Conservation (phyloP, 2,113 vertebrate genomes). For the Tonatia bakeri region DNA sequence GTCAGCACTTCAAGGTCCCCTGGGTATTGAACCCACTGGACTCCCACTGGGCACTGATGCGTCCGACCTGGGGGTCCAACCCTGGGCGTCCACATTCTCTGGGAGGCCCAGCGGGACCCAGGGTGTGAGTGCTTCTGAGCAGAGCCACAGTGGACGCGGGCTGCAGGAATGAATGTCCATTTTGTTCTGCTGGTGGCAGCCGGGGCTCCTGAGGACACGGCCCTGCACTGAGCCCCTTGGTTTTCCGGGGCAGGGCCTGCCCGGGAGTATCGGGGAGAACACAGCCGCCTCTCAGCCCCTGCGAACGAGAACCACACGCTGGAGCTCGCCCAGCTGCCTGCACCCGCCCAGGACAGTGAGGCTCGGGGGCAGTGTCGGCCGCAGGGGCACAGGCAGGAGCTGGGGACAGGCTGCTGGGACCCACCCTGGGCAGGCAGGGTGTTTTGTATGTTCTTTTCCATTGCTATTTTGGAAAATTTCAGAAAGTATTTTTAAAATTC, state of each 20-base stretch:
- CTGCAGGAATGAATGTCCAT: constrained; percentile 45
- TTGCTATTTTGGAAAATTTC: neutral
- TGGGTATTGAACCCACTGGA: neutral
- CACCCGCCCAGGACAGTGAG: neutral
- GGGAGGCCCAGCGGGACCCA: neutral
- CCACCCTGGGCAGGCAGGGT: neutral
- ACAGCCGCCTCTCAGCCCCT: constrained; percentile 57
- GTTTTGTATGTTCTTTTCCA: neutral
- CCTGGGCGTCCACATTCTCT: neutral
- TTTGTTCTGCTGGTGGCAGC: constrained; percentile 4
- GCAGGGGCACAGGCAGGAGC: neutral
- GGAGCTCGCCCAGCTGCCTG: neutral
- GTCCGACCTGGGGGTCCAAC: neutral
- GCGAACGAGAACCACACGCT: constrained; percentile 67
- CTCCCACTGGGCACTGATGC: neutral
- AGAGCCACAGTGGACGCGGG: neutral
- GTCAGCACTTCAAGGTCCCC: neutral
- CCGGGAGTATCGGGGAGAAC: constrained; percentile 47
- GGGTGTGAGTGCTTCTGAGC: neutral
- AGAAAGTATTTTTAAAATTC: neutral
- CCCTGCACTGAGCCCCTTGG: neutral
- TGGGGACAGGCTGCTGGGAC: neutral
- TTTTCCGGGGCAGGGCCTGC: constrained; percentile 47
- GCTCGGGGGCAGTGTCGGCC: constrained; percentile 24
- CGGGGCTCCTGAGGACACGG: constrained; percentile 29